phyloP scores from a whole-genome alignment of 2,113 vertebrate species.

The Pardalotus punctatus region DNA sequence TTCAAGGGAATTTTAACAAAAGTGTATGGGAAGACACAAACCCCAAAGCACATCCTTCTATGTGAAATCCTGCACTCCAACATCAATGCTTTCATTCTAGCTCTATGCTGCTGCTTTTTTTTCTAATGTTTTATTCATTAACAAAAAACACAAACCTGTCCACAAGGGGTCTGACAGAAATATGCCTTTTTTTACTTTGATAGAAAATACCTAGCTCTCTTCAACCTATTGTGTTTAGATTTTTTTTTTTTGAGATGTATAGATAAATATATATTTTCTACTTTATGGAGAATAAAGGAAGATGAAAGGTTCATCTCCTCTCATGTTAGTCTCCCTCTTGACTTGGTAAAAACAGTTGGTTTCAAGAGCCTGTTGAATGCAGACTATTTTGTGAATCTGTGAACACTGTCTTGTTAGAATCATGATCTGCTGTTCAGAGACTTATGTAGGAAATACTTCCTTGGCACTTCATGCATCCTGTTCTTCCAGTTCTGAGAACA shows the following conservation, averaged over 20 bases:
- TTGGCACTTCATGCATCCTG: not conserved
- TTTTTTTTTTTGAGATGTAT: not conserved
- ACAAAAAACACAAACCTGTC: not conserved
- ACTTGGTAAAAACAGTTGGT: not conserved
- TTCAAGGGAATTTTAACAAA: not conserved
- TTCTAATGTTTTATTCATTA: not conserved
- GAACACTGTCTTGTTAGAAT: not conserved
- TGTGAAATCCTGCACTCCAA: not conserved
- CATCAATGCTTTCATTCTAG: not conserved
- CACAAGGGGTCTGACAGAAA: not conserved
- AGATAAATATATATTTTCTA: not conserved
- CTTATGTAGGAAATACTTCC: not conserved
- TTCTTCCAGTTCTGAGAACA: conserved; percentile 5
- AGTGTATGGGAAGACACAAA: not conserved
- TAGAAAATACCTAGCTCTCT: not conserved
- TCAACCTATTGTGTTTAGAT: not conserved
- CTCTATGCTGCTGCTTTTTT: not conserved
- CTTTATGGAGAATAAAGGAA: not conserved
- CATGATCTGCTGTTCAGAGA: not conserved
- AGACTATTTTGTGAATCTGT: not conserved
- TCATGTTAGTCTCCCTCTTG: not conserved
- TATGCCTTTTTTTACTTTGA: not conserved
- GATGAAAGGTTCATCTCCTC: not conserved
- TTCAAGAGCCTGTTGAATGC: not conserved
- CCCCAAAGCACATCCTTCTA: not conserved